Percentiles rank a stretch among this genome's conserved stretches.
Evolutionary conservation across 2,113 vertebrate genomes (phyloP).

Genomic region (Heliornis fulica): DNA sequence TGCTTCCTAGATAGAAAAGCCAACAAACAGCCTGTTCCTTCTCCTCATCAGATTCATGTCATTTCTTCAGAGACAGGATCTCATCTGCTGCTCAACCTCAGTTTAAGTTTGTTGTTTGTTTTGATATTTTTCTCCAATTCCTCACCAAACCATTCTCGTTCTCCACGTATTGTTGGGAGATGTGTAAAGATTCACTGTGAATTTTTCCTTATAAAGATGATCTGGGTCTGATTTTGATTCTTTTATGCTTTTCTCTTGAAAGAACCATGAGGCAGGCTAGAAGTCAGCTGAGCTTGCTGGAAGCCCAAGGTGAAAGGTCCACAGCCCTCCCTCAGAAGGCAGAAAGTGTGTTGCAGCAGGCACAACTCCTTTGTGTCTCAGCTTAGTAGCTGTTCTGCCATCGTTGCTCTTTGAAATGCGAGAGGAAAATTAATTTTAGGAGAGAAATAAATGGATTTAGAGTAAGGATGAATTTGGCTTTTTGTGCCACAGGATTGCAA

Average conservation of each 20-base stretch:
- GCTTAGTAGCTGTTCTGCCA: neutral
- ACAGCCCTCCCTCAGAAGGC: neutral
- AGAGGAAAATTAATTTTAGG: neutral
- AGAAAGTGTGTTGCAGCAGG: neutral
- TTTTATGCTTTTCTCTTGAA: neutral
- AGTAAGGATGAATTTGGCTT: neutral
- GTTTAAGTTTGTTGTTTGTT: neutral
- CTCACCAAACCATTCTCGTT: neutral
- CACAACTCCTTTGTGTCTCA: neutral
- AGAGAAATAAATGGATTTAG: neutral
- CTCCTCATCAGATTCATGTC: neutral
- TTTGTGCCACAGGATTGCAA: conserved; percentile 13
- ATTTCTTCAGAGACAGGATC: neutral
- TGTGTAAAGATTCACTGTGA: neutral
- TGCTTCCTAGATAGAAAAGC: conserved; percentile 23
- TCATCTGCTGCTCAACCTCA: neutral
- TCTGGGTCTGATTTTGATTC: neutral
- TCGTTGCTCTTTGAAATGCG: neutral
- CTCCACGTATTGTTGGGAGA: neutral
- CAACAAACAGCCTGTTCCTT: neutral
- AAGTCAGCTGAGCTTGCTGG: neutral
- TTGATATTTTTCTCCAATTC: neutral
- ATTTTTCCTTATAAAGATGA: neutral
- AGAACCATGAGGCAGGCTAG: neutral
- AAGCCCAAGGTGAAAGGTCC: neutral